Base-by-base conservation (phyloP, 64 coral and sea anemone genomes). In the Cladopsammia gracilis region DNA sequence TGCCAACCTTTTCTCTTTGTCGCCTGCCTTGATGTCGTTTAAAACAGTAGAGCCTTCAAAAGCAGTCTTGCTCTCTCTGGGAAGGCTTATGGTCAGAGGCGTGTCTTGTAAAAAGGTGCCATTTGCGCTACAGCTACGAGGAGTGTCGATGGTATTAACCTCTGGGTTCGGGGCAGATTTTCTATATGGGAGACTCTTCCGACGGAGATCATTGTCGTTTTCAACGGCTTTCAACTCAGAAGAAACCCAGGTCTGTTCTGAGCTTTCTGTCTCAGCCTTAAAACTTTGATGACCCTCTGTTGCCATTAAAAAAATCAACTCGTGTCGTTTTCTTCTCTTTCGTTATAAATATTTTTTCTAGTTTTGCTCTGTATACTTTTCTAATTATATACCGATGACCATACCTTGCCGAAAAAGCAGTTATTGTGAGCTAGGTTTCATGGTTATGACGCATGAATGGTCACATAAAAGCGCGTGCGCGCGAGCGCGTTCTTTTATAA, bases 381-480 rank as follows among this genome's bases (percentile, higher is more conserved):
- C 14, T 69, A 10, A 69, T 9, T 69, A 6, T 25, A 24, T 24
- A 5, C 20, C 10, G 9, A 69, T n/a, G n/a, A 25, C 10, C 9
- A 50, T 14, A 26, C 5, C n/a, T 19, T 23, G 65, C 23, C 2
- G 6, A 10, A 23, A 69, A 34, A 34, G 34, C 34, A 34, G 34
- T 34, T 34, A 34, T 34, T 34, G 34, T 34, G 34, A 34, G 34
- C 34, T 34, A 2, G 34, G 34, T 34, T 69, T 25, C 1, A 10
- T 69, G 65, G n/a, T 79, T 52, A 58, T 79, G 76, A 79, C 76
- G 51, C 13, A 79, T 60, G 0, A 79, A 77, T 77, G 74, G 48
- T 11, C 7, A 56, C 15, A 10, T 42, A 59, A 25, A 25, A 69
- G 23, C 12, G 76, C 76, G 76, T 52, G 76, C 54, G 14, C 15